Base-by-base conservation (phyloP, 37 sponge, comb jelly and placozoan species). In the Tethya wilhelma region DNA sequence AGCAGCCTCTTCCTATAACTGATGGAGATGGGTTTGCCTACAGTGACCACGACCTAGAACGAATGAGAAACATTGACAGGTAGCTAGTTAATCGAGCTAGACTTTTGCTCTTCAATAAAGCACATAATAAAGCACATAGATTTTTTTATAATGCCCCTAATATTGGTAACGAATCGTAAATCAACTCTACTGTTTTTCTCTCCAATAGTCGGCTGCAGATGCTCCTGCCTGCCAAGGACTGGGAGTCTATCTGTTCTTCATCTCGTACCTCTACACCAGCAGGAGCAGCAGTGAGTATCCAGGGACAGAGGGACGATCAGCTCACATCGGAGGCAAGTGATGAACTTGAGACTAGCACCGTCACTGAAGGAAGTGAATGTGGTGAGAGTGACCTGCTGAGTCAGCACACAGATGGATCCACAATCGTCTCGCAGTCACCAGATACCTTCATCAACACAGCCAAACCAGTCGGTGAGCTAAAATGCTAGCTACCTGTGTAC, bases 41-140 rank as follows among this genome's bases (percentile, higher is more conserved):
- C 62, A 59, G 37, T 40, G 43, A 76, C 8, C 41, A 75, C 25
- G 85, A 75, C 45, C 34, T 59, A 71, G 69, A 77, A 62, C 76
- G 64, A 28, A 75, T 84, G 46, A 68, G 28, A 25, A 38, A 59
- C 0, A 84, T 84, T 56, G 77, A 84, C 42, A 77, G 71, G 85
- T 84, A 49, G 5, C 42, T 38, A 3, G 19, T 4, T 22, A 30
- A 7, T 49, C 34, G 2, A 58, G 14, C 26, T 28, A 9, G 23
- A 9, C 28, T 58, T 14, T n/a, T 58, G 17, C 28, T 4, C 23
- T n/a, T 58, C 17, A 58, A 9, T 58, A 58, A n/a, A n/a, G n/a
- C n/a, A n/a, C n/a, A n/a, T n/a, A n/a, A n/a, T n/a, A n/a, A n/a
- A n/a, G n/a, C n/a, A n/a, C n/a, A n/a, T n/a, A n/a, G n/a, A n/a